A percentile compares a stretch with the other conserved stretches of the same genome.
Conservation (phyloP, 2,888 invertebrate species). For the Calliphora vomitoria region DNA sequence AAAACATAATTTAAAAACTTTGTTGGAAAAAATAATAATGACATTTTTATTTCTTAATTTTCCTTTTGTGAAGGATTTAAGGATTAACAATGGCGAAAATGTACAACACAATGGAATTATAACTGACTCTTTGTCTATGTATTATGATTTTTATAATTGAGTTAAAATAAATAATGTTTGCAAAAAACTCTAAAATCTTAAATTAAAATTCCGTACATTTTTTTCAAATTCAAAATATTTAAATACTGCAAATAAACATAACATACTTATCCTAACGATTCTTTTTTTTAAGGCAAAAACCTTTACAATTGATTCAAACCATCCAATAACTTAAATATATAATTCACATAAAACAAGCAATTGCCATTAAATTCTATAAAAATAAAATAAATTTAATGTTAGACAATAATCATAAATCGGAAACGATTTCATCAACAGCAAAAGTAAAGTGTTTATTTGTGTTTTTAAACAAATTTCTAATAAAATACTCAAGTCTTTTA, state of each 20-base stretch:
- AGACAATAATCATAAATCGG: constrained; percentile 18
- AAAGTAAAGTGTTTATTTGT: constrained; percentile 44
- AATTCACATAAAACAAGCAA: constrained; percentile 18
- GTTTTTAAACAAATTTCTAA: constrained; percentile 8
- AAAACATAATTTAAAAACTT: neutral
- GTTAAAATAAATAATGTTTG: too few relatives aligned
- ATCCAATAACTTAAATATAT: constrained; percentile 36
- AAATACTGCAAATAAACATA: too few relatives aligned
- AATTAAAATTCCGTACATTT: too few relatives aligned
- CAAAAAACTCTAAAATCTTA: too few relatives aligned
- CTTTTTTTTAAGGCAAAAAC: neutral
- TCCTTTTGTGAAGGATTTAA: neutral
- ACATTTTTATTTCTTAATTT: neutral
- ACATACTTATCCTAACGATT: too few relatives aligned
- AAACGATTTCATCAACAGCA: constrained; percentile 1
- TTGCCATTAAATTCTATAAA: neutral
- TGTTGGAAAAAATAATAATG: neutral
- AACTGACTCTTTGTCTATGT: neutral
- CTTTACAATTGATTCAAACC: neutral
- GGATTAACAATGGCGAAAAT: neutral
- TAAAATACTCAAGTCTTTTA: constrained; percentile 40
- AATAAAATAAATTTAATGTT: constrained; percentile 32
- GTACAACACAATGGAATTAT: neutral
- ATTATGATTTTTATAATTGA: neutral
- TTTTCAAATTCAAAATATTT: too few relatives aligned